Evolutionary conservation across 1,140 invertebrate species (phyloP), one percentile per base, ranked within the genome.

Genomic region (Spodoptera frugiperda): DNA sequence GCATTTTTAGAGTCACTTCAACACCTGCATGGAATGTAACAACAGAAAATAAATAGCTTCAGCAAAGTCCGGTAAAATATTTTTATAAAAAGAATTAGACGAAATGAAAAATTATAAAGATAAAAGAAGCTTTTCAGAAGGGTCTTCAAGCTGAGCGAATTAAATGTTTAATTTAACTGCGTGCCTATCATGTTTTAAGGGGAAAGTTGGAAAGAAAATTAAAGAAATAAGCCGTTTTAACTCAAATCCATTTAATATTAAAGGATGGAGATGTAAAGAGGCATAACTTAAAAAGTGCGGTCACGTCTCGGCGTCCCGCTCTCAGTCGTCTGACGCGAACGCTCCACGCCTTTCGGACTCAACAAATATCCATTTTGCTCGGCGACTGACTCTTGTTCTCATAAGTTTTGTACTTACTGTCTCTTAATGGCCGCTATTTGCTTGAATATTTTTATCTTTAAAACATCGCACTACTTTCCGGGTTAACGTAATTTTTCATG

Each of bases 341-440:
- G 51, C 54, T 76, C 51, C 21, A 44, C 74, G 68, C 67, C 71
- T 78, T 74, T 79, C 76, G 77, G 61, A 71, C 82, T 76, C 76
- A 59, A 78, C 78, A 79, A 84, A 82, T 84, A 84, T 80, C 78
- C 82, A 82, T 84, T 84, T 84, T 80, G 77, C 78, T 49, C 72
- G 54, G 48, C 55, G 11, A 67, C 71, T 63, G 55, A 61, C 65
- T 65, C 73, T 68, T 63, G 70, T 68, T 75, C 48, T 72, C 75
- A 77, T 82, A 79, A 79, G 80, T 78, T 81, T 78, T 33, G 77
- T 73, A 39, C 78, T 80, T 78, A 80, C 65, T 57, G 59, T 71
- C 72, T 17, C 44, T 54, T 78, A 81, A 76, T 73, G 48, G 68
- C 71, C 48, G 49, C 46, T 77, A 65, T 61, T 75, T 76, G 72